Conservation (phyloP, 2,797 vertebrate species). For the Scyliorhinus canicula region DNA sequence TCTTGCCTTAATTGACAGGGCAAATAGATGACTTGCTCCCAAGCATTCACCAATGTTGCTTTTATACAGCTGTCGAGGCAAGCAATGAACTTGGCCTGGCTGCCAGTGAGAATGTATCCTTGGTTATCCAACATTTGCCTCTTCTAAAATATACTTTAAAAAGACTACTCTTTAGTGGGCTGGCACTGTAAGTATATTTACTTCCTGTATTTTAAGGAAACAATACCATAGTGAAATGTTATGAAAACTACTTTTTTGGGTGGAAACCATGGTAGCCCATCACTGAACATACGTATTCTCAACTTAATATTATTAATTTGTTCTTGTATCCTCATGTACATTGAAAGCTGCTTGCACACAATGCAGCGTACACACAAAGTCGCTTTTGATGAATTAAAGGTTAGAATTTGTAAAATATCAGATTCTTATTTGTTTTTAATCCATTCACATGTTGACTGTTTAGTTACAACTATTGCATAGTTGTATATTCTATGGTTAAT, state of each 20-base stretch:
- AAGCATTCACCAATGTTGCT: not conserved
- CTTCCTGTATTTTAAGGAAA: no score
- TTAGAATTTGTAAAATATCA: not conserved
- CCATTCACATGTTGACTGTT: constrained; percentile 11
- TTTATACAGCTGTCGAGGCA: not conserved
- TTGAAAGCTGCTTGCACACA: not conserved
- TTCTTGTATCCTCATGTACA: not conserved
- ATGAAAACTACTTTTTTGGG: not conserved
- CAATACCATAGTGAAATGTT: not conserved
- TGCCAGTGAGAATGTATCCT: not conserved
- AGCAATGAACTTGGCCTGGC: not conserved
- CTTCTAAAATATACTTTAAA: not conserved
- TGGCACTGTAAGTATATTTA: not conserved
- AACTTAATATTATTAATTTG: not conserved
- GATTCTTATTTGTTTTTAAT: constrained; percentile 5
- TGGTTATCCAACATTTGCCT: not conserved
- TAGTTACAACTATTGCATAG: not conserved
- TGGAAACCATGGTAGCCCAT: not conserved
- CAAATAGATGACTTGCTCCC: not conserved
- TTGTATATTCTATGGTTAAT: constrained; percentile 31
- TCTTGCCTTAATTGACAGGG: not conserved
- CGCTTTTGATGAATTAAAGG: constrained; percentile 11
- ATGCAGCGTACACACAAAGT: not conserved
- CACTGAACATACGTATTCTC: not conserved
- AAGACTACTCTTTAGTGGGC: not conserved